These are phyloP conservation scores for Opisthograptis luteolata DNA, from an alignment of 2,888 invertebrate genomes.

Conservation along the genomic window DNA sequence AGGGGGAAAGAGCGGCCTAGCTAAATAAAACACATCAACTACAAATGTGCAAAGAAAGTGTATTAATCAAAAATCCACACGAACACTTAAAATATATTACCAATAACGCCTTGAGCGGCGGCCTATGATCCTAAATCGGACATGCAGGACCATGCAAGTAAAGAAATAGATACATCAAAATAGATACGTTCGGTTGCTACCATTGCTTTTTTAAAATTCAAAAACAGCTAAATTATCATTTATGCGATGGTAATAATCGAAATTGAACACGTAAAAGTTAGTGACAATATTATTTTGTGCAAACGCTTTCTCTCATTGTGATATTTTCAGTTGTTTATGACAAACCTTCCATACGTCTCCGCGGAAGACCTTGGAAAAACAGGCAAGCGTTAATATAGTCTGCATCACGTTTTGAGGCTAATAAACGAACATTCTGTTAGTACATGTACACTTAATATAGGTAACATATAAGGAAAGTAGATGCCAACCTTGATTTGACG, in stretches of 20 bases:
- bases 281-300: slow-evolving; percentile 67
- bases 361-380: slow-evolving; percentile 86
- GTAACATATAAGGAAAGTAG: slow-evolving; percentile 21
- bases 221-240: slow-evolving; percentile 31
- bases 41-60: slow-evolving; percentile 83
- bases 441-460: slow-evolving; percentile 40
- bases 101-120: slow-evolving; percentile 79
- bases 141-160: slow-evolving; percentile 84
- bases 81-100: slow-evolving; percentile 75
- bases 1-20: slow-evolving; percentile 81
- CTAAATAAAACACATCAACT: slow-evolving; percentile 81
- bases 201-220: slow-evolving; percentile 48
- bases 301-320: slow-evolving; percentile 72
- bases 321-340: slow-evolving; percentile 70
- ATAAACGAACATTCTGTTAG: slow-evolving; percentile 55
- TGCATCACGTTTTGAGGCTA: slow-evolving; percentile 74
- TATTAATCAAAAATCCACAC: slow-evolving; percentile 67
- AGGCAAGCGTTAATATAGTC: slow-evolving; percentile 76
- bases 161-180: slow-evolving; percentile 69
- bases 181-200: slow-evolving; percentile 62
- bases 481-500: slow-evolving; percentile 34
- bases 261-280: slow-evolving; percentile 48
- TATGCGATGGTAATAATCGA: slow-evolving; percentile 69
- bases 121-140: slow-evolving; percentile 80
- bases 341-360: slow-evolving; percentile 88